These are phyloP conservation scores for Amiota minor DNA, from an alignment of 2,888 invertebrate species.

Conservation along the genomic window DNA sequence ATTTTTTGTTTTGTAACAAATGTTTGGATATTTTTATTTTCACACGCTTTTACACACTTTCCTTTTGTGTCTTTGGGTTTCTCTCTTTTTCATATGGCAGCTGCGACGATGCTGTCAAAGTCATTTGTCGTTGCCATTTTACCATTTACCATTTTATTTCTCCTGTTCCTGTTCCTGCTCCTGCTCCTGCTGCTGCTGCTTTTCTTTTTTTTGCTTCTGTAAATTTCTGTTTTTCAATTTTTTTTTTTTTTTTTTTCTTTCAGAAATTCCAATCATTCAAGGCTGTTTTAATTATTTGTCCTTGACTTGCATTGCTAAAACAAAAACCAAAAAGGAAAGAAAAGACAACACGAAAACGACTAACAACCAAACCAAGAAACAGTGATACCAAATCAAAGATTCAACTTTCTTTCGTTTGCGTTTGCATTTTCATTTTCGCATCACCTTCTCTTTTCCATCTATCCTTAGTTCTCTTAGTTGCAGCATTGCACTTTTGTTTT, in stretches of 20 bases:
- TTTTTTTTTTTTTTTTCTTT: neutral
- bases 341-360: neutral
- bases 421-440: neutral
- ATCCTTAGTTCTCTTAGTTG: too few species aligned
- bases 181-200: neutral
- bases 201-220: neutral
- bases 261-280: neutral
- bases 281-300: neutral
- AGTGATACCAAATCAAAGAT: neutral
- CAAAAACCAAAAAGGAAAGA: neutral
- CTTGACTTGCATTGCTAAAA: slow-evolving; percentile 4
- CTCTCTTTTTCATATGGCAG: too few species aligned
- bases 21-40: slow-evolving; percentile 3
- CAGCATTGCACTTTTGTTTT: too few species aligned
- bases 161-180: neutral
- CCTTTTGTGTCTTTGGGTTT: too few species aligned
- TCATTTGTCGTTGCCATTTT: neutral
- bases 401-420: neutral
- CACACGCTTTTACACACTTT: too few species aligned
- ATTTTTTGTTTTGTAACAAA: neutral
- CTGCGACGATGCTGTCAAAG: too few species aligned
- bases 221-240: neutral
- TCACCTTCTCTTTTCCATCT: neutral
- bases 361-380: neutral
- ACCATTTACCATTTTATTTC: neutral